Conservation (phyloP, 2,797 vertebrate genomes). For the Buceros bicornis region DNA sequence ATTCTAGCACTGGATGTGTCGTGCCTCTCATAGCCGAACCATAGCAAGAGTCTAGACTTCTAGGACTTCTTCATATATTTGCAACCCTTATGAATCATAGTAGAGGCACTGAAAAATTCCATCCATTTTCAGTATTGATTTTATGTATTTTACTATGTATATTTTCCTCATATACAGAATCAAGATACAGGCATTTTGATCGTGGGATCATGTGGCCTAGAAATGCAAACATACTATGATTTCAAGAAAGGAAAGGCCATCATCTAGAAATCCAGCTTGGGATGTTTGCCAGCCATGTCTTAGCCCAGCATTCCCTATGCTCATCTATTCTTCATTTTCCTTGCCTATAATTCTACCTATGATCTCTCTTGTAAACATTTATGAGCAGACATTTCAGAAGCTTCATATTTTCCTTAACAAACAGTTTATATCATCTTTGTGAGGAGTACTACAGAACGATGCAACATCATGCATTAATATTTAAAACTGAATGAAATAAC, state of each 20-base stretch:
- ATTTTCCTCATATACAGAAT: background rate
- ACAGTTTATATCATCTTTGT: constrained; percentile 62
- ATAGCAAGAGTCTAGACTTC: background rate
- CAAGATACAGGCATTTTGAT: background rate
- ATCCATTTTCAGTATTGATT: background rate
- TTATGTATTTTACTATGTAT: background rate
- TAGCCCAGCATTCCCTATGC: background rate
- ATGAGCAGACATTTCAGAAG: constrained; percentile 65
- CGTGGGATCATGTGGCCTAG: background rate
- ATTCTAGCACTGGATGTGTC: background rate
- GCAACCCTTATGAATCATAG: background rate
- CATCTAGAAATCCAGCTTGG: background rate
- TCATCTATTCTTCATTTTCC: constrained; percentile 46
- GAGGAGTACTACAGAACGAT: constrained; percentile 69
- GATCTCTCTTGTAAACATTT: constrained; percentile 70
- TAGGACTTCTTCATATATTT: background rate
- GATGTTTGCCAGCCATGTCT: background rate
- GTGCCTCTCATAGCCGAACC: background rate
- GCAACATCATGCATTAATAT: constrained; percentile 77
- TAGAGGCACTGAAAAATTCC: background rate
- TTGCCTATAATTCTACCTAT: constrained; percentile 53
- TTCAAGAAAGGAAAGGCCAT: constrained; percentile 15
- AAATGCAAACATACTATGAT: background rate
- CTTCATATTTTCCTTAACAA: constrained; percentile 66
- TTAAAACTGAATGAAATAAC: constrained; percentile 77